Evolutionary conservation across 2,797 vertebrate species (phyloP).

Genomic region (Acanthis flammea): DNA sequence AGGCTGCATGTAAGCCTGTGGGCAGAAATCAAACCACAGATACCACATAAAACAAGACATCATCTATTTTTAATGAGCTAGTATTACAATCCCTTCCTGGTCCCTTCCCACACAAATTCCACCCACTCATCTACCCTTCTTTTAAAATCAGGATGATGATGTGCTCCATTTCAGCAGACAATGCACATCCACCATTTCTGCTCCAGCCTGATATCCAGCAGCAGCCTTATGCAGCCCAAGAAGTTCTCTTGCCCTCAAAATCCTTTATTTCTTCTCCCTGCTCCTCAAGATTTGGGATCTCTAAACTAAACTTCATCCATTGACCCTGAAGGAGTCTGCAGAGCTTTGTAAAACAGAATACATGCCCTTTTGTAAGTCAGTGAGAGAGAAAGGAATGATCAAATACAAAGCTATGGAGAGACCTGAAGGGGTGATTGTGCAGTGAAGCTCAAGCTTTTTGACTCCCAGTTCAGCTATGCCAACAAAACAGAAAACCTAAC

Average conservation of each 20-base stretch:
- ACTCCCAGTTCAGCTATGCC: background rate
- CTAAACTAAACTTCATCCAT: background rate
- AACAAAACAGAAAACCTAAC: background rate
- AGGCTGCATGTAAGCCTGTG: conserved; percentile 95
- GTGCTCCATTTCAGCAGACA: background rate
- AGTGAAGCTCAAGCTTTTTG: background rate
- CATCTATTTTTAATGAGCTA: conserved; percentile 26
- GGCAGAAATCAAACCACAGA: conserved; percentile 34
- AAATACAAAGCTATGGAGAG: background rate
- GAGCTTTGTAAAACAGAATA: background rate
- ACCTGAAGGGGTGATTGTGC: background rate
- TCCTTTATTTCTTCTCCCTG: background rate
- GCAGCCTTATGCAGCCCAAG: background rate
- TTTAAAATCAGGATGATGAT: background rate
- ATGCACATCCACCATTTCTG: background rate
- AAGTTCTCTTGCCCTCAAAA: background rate
- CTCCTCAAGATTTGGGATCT: background rate
- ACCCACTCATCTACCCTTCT: background rate
- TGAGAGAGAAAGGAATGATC: background rate
- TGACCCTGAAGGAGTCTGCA: background rate
- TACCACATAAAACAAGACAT: conserved; percentile 25
- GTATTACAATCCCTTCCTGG: background rate
- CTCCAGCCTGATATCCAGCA: background rate
- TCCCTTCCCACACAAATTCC: background rate
- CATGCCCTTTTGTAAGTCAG: background rate